Evolutionary conservation across 1,140 invertebrate species (phyloP).

Genomic region (Zaprionus lachaisei): DNA sequence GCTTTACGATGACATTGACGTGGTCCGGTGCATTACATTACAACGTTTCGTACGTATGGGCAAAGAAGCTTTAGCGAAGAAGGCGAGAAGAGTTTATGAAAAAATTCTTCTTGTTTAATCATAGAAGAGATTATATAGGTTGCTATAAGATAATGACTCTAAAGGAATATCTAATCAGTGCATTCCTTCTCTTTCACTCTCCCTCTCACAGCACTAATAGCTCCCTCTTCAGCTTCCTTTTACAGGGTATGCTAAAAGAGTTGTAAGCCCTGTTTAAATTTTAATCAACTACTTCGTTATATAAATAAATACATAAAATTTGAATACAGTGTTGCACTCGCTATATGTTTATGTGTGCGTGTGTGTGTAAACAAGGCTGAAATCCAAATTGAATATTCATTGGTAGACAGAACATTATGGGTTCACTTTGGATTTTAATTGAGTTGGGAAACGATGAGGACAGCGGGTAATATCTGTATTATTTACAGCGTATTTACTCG

Average conservation of each 20-base stretch:
- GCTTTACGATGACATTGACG: no score
- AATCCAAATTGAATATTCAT: constrained; percentile 10
- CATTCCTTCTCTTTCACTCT: no score
- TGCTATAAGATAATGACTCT: no score
- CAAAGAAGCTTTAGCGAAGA: no score
- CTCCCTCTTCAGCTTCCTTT: neutral
- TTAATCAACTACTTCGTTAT: constrained; percentile 3
- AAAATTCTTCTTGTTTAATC: no score
- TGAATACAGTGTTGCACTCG: neutral
- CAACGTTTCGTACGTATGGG: no score
- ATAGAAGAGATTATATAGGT: no score
- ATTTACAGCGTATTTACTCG: constrained; percentile 4
- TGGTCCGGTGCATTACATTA: no score
- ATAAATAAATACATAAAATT: constrained; percentile 11
- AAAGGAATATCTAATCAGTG: no score
- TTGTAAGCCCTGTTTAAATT: constrained; percentile 1
- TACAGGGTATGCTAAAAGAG: constrained; percentile 8
- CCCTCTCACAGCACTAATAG: neutral
- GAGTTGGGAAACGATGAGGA: neutral
- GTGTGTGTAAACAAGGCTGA: constrained; percentile 4
- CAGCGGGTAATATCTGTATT: neutral
- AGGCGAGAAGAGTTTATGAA: no score
- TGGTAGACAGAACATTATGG: constrained; percentile 2
- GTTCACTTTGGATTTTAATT: constrained; percentile 6
- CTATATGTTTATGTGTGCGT: neutral